Percentiles rank a stretch among this genome's conserved stretches.
These are phyloP conservation scores for Vespertilio murinus DNA, from an alignment of 2,797 vertebrate genomes.

Conservation along the genomic window DNA sequence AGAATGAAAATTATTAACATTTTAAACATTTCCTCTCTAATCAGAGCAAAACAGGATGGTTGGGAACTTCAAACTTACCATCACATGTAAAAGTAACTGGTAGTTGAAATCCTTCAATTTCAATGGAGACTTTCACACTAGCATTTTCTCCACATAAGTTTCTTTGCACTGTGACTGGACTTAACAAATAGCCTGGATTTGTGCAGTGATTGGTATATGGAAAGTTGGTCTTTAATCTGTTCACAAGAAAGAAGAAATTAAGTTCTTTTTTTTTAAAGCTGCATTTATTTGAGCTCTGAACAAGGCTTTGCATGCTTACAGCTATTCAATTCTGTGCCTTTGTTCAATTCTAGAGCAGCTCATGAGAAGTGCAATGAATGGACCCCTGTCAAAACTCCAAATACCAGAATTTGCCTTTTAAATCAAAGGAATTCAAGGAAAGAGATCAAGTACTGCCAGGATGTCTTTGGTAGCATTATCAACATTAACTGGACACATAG, in stretches of 20 bases:
- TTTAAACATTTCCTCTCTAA: conserved; percentile 44
- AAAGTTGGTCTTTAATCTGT: conserved; percentile 92
- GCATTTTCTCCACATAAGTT: conserved; percentile 88
- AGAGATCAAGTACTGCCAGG: conserved; percentile 38
- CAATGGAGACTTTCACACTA: conserved; percentile 97
- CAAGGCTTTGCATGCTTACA: conserved; percentile 44
- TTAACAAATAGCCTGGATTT: conserved; percentile 95
- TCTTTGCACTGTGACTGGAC: conserved; percentile 92
- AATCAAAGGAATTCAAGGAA: conserved; percentile 47
- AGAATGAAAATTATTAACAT: conserved; percentile 33
- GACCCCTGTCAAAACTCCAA: conserved; percentile 45
- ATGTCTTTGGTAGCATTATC: conserved; percentile 32
- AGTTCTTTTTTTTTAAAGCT: conserved; percentile 38
- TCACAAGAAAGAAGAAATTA: conserved; percentile 73
- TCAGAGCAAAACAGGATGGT: conserved; percentile 11
- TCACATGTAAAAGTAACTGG: conserved; percentile 99
- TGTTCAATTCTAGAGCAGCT: conserved; percentile 42
- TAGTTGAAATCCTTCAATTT: conserved; percentile 94
- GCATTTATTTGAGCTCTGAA: conserved; percentile 56
- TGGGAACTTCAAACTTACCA: conserved; percentile 85
- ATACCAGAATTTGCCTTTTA: conserved; percentile 59
- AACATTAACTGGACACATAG: background rate
- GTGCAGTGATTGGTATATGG: conserved; percentile 84
- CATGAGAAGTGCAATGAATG: conserved; percentile 57
- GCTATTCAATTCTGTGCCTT: conserved; percentile 42